A percentile compares a stretch with the other conserved stretches of the same genome.
Conservation (phyloP, 2,888 invertebrate genomes). For the Oscheius sp. region DNA sequence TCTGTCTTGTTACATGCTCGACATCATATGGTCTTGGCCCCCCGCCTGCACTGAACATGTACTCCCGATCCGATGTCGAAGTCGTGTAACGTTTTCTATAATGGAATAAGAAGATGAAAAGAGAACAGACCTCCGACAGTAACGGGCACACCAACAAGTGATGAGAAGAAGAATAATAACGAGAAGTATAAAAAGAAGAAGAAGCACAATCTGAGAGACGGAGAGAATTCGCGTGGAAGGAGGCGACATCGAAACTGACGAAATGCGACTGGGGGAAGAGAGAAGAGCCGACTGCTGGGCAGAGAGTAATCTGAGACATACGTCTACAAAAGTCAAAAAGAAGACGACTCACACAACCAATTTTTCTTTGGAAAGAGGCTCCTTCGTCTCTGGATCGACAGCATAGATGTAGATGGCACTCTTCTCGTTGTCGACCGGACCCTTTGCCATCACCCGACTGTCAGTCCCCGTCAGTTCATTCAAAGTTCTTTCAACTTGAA, state of each 20-base stretch:
- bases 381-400: slow-evolving; percentile 51
- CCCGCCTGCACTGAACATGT: slow-evolving; percentile 65
- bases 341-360: slow-evolving; percentile 15
- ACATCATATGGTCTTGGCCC: slow-evolving; percentile 72
- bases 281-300: slow-evolving; percentile 20
- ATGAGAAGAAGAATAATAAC: slow-evolving; percentile 30
- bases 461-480: slow-evolving; percentile 54
- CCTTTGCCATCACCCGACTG: slow-evolving; percentile 61
- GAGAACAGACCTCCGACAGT: slow-evolving; percentile 31
- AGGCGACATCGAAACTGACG: slow-evolving; percentile 13
- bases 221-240: slow-evolving; percentile 11
- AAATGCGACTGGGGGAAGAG: slow-evolving; percentile 27
- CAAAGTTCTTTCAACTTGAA: slow-evolving; percentile 47
- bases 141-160: slow-evolving; percentile 29
- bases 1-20: slow-evolving; percentile 63
- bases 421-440: slow-evolving; percentile 56
- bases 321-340: neutral
- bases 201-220: slow-evolving; percentile 4
- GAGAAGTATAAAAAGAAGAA: slow-evolving; percentile 36
- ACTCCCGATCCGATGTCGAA: slow-evolving; percentile 47
- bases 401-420: slow-evolving; percentile 64
- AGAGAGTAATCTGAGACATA: neutral
- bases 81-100: slow-evolving; percentile 32
- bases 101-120: neutral
- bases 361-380: slow-evolving; percentile 50